Evolutionary conservation across 2,797 vertebrate species (phyloP).

Genomic region (Platyrinchus mystaceus): DNA sequence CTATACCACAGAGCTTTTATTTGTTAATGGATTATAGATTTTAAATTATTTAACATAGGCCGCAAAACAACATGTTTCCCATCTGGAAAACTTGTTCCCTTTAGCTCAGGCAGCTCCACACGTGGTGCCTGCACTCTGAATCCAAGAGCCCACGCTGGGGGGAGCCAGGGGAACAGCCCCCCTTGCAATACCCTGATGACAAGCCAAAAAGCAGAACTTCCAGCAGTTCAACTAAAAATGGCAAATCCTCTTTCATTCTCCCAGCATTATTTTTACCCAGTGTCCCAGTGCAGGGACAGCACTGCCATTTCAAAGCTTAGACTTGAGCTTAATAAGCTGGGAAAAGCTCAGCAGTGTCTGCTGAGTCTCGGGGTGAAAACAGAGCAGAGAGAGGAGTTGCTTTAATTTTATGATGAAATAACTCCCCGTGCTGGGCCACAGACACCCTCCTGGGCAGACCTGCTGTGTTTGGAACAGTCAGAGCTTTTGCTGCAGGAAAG

Average conservation of each 20-base stretch:
- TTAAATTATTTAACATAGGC: neutral
- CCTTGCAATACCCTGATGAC: neutral
- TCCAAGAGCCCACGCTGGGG: neutral
- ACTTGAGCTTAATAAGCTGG: neutral
- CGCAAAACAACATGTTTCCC: neutral
- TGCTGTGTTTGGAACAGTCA: neutral
- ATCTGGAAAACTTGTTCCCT: neutral
- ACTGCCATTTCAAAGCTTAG: constrained; percentile 27
- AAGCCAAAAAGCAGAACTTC: constrained; percentile 20
- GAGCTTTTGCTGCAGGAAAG: neutral
- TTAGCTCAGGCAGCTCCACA: neutral
- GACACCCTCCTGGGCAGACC: neutral
- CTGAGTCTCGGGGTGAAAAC: neutral
- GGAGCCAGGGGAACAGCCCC: neutral
- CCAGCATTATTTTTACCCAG: neutral
- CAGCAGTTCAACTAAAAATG: neutral
- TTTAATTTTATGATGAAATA: neutral
- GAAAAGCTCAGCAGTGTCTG: neutral
- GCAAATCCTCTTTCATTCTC: constrained; percentile 28
- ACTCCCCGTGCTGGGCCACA: neutral
- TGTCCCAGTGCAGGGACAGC: neutral
- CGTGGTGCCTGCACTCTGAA: neutral
- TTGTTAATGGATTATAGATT: neutral
- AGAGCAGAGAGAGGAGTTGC: neutral
- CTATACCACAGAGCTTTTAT: neutral